Conservation (phyloP, 2,797 vertebrate species). For the Yasuhikotakia modesta region DNA sequence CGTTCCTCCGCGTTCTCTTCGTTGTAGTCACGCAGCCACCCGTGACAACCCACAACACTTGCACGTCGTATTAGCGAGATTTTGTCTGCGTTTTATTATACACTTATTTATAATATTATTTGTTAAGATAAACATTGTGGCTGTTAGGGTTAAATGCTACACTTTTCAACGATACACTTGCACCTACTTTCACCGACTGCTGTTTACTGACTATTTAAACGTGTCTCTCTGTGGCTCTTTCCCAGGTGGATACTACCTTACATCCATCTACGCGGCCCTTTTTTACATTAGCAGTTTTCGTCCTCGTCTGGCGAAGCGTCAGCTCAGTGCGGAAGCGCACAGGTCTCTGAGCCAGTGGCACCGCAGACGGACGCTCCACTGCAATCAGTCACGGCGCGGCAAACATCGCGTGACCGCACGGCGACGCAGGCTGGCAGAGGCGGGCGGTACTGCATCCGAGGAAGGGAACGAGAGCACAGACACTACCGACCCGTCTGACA, state of each 20-base stretch:
- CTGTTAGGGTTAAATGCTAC: too few species aligned
- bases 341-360: slow-evolving; percentile 87
- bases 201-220: not conserved
- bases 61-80: too few species aligned
- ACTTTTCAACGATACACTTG: too few species aligned
- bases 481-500: not conserved
- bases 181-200: not conserved
- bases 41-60: too few species aligned
- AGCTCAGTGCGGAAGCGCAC: slow-evolving; percentile 84
- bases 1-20: too few species aligned
- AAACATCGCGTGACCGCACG: slow-evolving; percentile 66
- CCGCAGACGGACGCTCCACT: slow-evolving; percentile 82
- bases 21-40: too few species aligned
- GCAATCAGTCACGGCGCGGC: slow-evolving; percentile 68
- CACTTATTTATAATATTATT: too few species aligned
- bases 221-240: not conserved
- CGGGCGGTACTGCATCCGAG: not conserved
- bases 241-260: slow-evolving; percentile 89
- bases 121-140: too few species aligned
- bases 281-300: slow-evolving; percentile 86
- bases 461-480: not conserved
- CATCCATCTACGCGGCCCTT: slow-evolving; percentile 86
- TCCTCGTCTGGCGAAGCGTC: slow-evolving; percentile 72
- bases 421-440: slow-evolving; percentile 51
- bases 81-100: too few species aligned